Evolutionary conservation across 1,140 invertebrate genomes (phyloP), one percentile per base, ranked within the genome.

Genomic region (Cherax quadricarinatus): DNA sequence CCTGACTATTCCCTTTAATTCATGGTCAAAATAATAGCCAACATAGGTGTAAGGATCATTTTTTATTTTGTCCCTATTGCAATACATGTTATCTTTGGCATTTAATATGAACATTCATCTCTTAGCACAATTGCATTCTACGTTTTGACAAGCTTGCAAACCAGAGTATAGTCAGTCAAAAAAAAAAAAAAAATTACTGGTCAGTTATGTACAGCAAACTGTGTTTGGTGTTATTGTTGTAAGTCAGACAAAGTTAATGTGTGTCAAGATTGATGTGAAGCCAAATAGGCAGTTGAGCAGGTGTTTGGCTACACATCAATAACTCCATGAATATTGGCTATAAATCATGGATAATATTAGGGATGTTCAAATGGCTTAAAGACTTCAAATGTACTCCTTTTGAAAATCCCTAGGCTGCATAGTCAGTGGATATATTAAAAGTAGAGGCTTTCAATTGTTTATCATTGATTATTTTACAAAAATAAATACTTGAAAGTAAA

Each of bases 111-210:
- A 79, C 85, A 78, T 53, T 87, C 60, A 87, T 48, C 85, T 87
- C 85, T 78, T 87, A 87, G 85, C 85, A 75, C 85, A 87, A 87
- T 75, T 85, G 83, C 83, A 85, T 85, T 75, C 62, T 85, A 85
- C 70, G 62, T 66, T 85, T 70, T 85, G 83, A 85, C 30, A 85
- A 41, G 83, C 83, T 85, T 85, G 10, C 70, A 66, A 85, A 66
- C 60, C 62, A 49, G 83, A 85, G 48, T 85, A 85, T 85, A 70
- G 83, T 85, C 30, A 41, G 60, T 70, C 62, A 48, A 48, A 57
- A 41, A 41, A 41, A 41, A 41, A 41, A 41, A 41, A 41, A n/a
- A 66, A 70, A 85, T 85, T 85, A 85, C 83, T 85, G 83, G 83
- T 85, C 83, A 85, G 83, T 66, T 85, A 70, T 70, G 41, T 85